Percentiles rank a stretch among this genome's conserved stretches.
Evolutionary conservation across 2,888 invertebrate genomes (phyloP).

Genomic region (Altica lythri): DNA sequence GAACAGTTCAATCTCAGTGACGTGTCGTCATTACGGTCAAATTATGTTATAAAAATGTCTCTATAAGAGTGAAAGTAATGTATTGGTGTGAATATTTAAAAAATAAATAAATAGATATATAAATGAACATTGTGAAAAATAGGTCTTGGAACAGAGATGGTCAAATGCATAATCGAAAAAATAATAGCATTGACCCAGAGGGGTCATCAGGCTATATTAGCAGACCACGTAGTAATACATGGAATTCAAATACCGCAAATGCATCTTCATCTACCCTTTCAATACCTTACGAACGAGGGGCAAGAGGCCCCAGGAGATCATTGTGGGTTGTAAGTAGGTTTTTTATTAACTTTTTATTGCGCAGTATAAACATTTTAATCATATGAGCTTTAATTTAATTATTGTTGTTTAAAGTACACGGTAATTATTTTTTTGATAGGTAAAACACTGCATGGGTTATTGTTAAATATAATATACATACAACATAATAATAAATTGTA

Average conservation of each 20-base stretch:
- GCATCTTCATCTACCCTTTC: slow-evolving; percentile 4
- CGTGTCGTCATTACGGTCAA: slow-evolving; percentile 10
- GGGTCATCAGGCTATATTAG: slow-evolving; percentile 25
- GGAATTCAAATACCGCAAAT: slow-evolving; percentile 10
- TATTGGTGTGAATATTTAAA: slow-evolving; percentile 3
- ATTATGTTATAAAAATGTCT: slow-evolving; percentile 1
- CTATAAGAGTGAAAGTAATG: slow-evolving; percentile 4
- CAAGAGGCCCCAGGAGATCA: slow-evolving; percentile 31
- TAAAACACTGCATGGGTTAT: too few species aligned
- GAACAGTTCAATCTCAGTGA: slow-evolving; percentile 12
- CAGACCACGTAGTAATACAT: slow-evolving; percentile 28
- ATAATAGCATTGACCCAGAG: slow-evolving; percentile 2
- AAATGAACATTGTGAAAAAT: not conserved
- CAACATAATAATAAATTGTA: too few species aligned
- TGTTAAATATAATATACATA: too few species aligned
- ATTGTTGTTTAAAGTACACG: slow-evolving; percentile 7
- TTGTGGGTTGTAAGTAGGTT: slow-evolving; percentile 29
- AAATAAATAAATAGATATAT: not conserved
- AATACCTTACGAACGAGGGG: slow-evolving; percentile 10
- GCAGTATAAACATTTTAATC: slow-evolving; percentile 1
- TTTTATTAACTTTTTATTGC: slow-evolving; percentile 9
- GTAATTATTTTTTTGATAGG: too few species aligned
- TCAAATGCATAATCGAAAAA: slow-evolving; percentile 25
- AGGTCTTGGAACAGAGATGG: slow-evolving; percentile 17
- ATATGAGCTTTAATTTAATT: slow-evolving; percentile 5